Conservation (phyloP, 2,797 vertebrate species). For the Siniperca undulata region DNA sequence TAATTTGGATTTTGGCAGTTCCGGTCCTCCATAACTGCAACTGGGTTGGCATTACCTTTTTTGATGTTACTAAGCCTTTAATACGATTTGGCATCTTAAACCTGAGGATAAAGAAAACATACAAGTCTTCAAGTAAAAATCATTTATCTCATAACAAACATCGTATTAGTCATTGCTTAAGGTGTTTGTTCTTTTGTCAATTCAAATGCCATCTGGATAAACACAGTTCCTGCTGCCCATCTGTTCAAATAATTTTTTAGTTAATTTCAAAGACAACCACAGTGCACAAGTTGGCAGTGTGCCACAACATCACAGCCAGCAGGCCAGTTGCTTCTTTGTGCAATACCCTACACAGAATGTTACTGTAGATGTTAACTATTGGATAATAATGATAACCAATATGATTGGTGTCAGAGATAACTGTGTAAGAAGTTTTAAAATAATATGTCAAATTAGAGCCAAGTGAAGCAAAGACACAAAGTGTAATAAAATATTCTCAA, state of each 20-base stretch:
- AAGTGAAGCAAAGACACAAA: neutral
- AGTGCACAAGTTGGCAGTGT: conserved; percentile 28
- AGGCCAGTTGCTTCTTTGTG: conserved; percentile 17
- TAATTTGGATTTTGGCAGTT: too few species aligned
- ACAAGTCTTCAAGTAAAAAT: conserved; percentile 21
- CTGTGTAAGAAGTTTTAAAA: neutral
- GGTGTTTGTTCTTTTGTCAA: conserved; percentile 51
- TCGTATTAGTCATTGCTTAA: conserved; percentile 26
- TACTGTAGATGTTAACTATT: neutral
- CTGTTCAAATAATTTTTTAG: conserved; percentile 45
- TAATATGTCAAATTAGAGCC: neutral
- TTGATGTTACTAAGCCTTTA: conserved; percentile 40
- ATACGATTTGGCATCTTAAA: conserved; percentile 37
- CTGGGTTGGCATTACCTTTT: neutral
- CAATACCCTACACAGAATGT: neutral
- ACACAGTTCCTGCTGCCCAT: conserved; percentile 53
- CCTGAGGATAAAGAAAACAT: conserved; percentile 29
- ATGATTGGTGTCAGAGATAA: neutral
- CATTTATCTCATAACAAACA: conserved; percentile 45
- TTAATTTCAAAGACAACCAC: conserved; percentile 51
- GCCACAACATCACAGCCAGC: conserved; percentile 28
- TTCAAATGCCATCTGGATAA: conserved; percentile 58
- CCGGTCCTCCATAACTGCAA: too few species aligned
- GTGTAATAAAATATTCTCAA: neutral
- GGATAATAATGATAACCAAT: conserved; percentile 7